These are phyloP conservation scores for Mormyrus lacerda DNA, from an alignment of 2,113 vertebrate species.

Conservation along the genomic window DNA sequence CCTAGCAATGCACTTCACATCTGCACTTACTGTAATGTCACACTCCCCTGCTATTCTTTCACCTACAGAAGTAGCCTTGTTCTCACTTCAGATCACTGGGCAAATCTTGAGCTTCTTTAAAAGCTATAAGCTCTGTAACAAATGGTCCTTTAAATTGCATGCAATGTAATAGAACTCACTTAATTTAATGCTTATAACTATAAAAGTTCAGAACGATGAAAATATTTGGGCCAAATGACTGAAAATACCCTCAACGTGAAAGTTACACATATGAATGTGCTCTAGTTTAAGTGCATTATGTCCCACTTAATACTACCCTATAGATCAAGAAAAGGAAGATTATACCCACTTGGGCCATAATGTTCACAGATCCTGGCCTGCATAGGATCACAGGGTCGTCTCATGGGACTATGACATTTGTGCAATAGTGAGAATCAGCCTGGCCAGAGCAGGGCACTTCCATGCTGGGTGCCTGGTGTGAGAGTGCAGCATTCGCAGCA, in stretches of 20 bases:
- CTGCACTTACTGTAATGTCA: too few species aligned
- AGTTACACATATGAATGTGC: neutral
- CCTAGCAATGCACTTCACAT: too few species aligned
- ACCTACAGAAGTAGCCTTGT: neutral
- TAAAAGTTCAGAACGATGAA: neutral
- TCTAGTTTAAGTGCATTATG: neutral
- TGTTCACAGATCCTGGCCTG: neutral
- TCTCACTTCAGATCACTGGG: neutral
- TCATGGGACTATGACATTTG: neutral
- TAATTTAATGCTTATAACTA: neutral
- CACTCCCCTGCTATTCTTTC: neutral
- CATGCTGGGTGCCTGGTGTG: neutral
- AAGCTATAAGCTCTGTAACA: neutral
- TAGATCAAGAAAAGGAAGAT: neutral
- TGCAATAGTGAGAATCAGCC: neutral
- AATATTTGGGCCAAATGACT: neutral
- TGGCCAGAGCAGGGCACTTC: neutral
- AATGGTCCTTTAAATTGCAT: neutral
- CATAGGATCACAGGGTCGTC: neutral
- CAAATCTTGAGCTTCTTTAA: neutral
- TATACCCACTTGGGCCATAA: neutral
- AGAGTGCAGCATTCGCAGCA: neutral
- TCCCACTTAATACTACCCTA: neutral
- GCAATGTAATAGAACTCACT: neutral
- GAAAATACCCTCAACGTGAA: neutral